Evolutionary conservation across 2,113 vertebrate species (phyloP).

Genomic region (Stegostoma tigrinum): DNA sequence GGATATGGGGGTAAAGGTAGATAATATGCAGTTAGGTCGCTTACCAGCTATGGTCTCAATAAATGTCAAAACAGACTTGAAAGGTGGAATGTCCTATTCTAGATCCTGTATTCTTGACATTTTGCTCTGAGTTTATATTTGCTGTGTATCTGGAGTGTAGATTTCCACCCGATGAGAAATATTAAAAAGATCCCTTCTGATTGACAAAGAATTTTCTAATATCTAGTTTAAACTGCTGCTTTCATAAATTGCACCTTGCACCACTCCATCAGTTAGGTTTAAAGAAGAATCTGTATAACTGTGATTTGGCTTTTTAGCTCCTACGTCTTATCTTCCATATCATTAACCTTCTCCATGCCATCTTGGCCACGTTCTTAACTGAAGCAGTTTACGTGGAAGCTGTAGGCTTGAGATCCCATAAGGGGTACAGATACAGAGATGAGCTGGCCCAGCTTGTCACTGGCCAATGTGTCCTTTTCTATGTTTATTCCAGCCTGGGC

Average conservation of each 20-base stretch:
- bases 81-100: too few relatives aligned
- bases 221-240: neutral
- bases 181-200: neutral
- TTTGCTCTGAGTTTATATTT: neutral
- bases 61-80: too few relatives aligned
- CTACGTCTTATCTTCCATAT: neutral
- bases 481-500: too few relatives aligned
- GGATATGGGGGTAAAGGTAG: too few relatives aligned
- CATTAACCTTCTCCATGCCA: neutral
- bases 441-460: too few relatives aligned
- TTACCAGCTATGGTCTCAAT: too few relatives aligned
- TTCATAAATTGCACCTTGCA: neutral
- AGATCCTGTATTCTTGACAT: too few relatives aligned
- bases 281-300: neutral
- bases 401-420: too few relatives aligned
- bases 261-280: neutral
- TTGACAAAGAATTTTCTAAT: neutral
- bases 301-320: neutral
- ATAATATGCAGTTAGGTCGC: too few relatives aligned
- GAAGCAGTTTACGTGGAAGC: neutral
- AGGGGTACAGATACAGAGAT: neutral
- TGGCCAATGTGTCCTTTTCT: too few relatives aligned
- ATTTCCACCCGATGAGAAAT: too few relatives aligned
- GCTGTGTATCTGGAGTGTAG: neutral
- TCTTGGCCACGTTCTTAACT: neutral